These are phyloP conservation scores for Trinorchestia longiramus DNA, from an alignment of 1,140 invertebrate species.

Conservation along the genomic window DNA sequence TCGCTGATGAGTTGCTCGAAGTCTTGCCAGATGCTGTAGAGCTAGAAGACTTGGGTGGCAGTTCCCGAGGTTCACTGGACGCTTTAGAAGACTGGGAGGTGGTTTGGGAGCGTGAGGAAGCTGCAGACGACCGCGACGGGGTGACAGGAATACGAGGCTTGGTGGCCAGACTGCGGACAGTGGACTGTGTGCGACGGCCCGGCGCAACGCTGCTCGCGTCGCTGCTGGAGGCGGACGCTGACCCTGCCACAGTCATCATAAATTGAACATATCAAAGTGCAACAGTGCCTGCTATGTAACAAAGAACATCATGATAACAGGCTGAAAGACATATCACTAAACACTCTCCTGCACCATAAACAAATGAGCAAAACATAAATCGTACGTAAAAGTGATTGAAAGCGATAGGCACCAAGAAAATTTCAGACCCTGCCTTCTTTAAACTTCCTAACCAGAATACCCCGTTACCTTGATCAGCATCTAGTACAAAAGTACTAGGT, in stretches of 20 bases:
- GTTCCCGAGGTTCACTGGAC: slow-evolving; percentile 27
- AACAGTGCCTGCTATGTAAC: neutral
- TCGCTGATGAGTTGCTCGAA: neutral
- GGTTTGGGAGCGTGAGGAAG: slow-evolving; percentile 9
- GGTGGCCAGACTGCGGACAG: neutral
- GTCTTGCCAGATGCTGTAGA: neutral
- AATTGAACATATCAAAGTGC: neutral
- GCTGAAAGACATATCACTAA: neutral
- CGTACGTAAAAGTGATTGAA: no score
- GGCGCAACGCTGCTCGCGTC: neutral
- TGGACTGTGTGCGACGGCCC: slow-evolving; percentile 23
- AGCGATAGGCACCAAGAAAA: no score
- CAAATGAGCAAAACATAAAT: no score
- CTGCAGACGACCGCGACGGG: neutral
- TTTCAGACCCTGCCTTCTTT: no score
- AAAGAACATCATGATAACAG: neutral
- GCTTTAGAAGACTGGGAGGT: slow-evolving; percentile 25
- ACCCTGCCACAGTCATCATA: neutral
- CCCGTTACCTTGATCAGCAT: no score
- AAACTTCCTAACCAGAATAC: no score
- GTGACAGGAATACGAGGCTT: neutral
- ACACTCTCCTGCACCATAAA: neutral
- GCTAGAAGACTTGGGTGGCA: neutral
- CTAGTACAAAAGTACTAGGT: no score
- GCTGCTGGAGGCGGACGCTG: slow-evolving; percentile 18